phyloP scores from a whole-genome alignment of 2,888 invertebrate species.

The Xiphydria camelus region DNA sequence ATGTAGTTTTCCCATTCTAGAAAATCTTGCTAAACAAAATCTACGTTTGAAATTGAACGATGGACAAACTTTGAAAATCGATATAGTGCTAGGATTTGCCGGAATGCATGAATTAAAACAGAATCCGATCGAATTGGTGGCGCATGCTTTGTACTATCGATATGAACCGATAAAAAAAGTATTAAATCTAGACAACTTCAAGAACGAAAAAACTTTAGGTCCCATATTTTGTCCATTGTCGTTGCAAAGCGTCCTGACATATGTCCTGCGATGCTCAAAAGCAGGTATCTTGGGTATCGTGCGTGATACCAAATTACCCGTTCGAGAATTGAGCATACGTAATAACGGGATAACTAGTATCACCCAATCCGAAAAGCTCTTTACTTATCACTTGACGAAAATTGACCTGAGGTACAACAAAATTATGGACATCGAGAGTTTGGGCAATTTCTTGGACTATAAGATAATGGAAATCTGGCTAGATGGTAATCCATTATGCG shows the following conservation, averaged over 20 bases:
- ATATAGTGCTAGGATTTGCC: conserved; percentile 48
- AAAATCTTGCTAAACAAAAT: conserved; percentile 38
- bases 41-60: conserved; percentile 33
- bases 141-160: conserved; percentile 34
- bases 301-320: conserved; percentile 34
- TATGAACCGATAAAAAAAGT: conserved; percentile 39
- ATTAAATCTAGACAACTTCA: conserved; percentile 47
- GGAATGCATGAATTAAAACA: conserved; percentile 33
- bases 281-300: conserved; percentile 26
- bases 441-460: conserved; percentile 46
- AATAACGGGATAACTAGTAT: conserved; percentile 41
- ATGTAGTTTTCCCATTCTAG: conserved; percentile 37
- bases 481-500: conserved; percentile 52
- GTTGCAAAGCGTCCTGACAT: conserved; percentile 38
- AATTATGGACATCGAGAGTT: conserved; percentile 36
- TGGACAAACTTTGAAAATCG: conserved; percentile 35
- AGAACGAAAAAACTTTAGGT: conserved; percentile 38
- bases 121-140: conserved; percentile 38
- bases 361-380: conserved; percentile 41
- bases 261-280: conserved; percentile 39
- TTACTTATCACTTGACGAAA: conserved; percentile 40
- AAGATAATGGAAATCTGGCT: conserved; percentile 51
- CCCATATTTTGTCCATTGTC: conserved; percentile 49
- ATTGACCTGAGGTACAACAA: conserved; percentile 48
- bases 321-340: conserved; percentile 45